Evolutionary conservation across 2,113 vertebrate genomes (phyloP).

Genomic region (Fulica atra): DNA sequence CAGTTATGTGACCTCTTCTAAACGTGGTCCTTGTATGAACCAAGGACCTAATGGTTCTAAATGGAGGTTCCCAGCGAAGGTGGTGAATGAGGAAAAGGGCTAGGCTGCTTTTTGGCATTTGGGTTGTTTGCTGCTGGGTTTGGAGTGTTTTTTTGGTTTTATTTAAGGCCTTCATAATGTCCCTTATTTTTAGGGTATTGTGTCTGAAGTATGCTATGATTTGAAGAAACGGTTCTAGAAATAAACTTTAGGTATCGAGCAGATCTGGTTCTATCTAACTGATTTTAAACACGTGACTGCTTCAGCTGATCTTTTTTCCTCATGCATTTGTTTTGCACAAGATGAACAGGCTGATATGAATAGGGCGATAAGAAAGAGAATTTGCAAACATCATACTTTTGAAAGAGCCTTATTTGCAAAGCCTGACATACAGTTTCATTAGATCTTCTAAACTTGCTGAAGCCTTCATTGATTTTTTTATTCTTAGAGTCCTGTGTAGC

Average conservation of each 20-base stretch:
- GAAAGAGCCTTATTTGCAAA: neutral
- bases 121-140: neutral
- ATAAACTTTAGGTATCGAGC: neutral
- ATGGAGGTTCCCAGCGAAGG: neutral
- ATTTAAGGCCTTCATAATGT: neutral
- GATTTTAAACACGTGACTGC: neutral
- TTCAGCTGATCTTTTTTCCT: neutral
- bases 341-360: neutral
- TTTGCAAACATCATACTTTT: neutral
- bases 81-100: neutral
- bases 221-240: neutral
- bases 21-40: neutral
- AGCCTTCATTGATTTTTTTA: neutral
- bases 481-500: neutral
- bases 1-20: neutral
- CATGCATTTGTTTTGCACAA: neutral
- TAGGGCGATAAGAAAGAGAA: neutral
- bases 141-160: neutral
- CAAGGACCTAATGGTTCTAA: neutral
- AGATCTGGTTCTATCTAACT: neutral
- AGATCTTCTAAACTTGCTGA: neutral
- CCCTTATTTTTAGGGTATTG: neutral
- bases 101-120: neutral
- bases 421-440: neutral
- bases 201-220: neutral